Conservation (phyloP, 2,888 invertebrate species). For the Campaea margaritaria region DNA sequence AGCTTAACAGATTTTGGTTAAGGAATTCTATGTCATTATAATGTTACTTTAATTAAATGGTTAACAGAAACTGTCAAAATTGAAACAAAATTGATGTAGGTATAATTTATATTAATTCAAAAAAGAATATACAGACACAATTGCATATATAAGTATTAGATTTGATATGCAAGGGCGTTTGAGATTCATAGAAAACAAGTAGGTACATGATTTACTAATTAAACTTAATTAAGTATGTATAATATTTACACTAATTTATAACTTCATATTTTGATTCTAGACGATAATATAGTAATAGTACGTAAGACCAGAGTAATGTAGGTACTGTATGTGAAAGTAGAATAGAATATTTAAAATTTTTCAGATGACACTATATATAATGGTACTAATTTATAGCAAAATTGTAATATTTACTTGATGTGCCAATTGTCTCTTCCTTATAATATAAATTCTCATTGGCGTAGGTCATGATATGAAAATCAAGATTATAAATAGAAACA, state of each 20-base stretch:
- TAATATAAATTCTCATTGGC: no score
- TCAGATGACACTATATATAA: no score
- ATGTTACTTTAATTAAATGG: neutral
- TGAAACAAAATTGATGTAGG: conserved; percentile 12
- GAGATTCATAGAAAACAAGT: conserved; percentile 22
- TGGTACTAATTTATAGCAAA: no score
- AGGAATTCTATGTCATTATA: neutral
- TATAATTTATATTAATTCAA: conserved; percentile 36
- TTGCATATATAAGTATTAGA: conserved; percentile 25
- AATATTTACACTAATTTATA: conserved; percentile 21
- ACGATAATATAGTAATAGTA: no score
- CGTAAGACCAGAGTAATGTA: neutral
- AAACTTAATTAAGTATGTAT: neutral
- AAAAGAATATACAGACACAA: conserved; percentile 34
- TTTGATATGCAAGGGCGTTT: conserved; percentile 34
- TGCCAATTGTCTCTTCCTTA: no score
- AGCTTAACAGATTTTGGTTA: no score
- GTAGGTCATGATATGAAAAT: no score
- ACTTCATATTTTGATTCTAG: no score
- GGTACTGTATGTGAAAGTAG: neutral
- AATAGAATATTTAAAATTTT: no score
- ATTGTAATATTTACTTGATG: no score
- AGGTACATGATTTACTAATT: conserved; percentile 9
- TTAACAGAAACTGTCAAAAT: conserved; percentile 1
- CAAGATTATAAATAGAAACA: no score